phyloP scores from a whole-genome alignment of 2,797 vertebrate species.

The Crenuchus spilurus region DNA sequence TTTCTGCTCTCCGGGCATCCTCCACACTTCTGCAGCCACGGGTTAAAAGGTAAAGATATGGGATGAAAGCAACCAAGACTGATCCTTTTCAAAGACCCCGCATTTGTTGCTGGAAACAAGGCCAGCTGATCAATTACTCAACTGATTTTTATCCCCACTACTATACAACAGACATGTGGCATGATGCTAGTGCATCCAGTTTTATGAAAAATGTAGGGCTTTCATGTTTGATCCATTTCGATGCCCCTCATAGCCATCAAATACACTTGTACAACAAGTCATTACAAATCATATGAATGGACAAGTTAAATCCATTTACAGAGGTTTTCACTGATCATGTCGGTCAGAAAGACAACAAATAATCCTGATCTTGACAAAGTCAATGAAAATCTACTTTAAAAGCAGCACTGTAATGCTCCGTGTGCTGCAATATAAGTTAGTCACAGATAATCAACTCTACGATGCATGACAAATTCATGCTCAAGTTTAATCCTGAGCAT shows the following conservation, averaged over 20 bases:
- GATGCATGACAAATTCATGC: too few species aligned
- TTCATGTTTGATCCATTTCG: background rate
- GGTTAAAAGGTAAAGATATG: conserved; percentile 54
- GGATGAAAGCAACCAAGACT: conserved; percentile 33
- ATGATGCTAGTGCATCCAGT: background rate
- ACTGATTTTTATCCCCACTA: background rate
- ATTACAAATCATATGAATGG: too few species aligned
- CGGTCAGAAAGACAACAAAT: too few species aligned
- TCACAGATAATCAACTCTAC: too few species aligned
- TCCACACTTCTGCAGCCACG: conserved; percentile 24
- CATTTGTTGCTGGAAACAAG: conserved; percentile 28
- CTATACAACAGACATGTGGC: background rate
- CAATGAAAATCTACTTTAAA: too few species aligned
- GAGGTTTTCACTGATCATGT: too few species aligned
- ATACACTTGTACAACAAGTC: too few species aligned
- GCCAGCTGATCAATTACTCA: conserved; percentile 40
- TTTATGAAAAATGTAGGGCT: background rate
- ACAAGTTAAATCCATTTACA: too few species aligned
- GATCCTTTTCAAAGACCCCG: conserved; percentile 29
- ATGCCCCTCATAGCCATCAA: background rate
- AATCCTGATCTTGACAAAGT: too few species aligned
- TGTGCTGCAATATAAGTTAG: too few species aligned
- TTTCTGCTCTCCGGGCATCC: conserved; percentile 40
- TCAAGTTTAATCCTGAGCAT: too few species aligned
- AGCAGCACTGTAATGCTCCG: too few species aligned